phyloP scores from a whole-genome alignment of 2,113 vertebrate species.

The Oreochromis niloticus region DNA sequence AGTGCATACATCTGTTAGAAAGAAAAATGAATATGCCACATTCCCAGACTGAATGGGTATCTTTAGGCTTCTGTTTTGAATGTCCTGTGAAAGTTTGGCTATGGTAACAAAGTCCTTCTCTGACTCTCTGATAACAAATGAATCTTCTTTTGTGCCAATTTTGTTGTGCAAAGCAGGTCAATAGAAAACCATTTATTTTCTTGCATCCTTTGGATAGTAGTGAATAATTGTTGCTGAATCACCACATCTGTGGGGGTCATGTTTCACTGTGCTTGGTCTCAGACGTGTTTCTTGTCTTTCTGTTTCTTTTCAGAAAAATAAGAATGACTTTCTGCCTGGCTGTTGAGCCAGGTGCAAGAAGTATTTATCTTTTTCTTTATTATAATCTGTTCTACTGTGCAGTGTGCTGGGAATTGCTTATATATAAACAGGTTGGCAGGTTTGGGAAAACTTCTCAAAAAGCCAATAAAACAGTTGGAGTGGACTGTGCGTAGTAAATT shows the following conservation, averaged over 20 bases:
- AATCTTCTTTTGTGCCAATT: constrained; percentile 55
- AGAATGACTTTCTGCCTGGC: background rate
- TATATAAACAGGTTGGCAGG: background rate
- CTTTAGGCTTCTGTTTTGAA: constrained; percentile 29
- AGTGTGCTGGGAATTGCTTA: background rate
- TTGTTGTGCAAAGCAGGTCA: constrained; percentile 63
- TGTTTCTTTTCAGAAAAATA: constrained; percentile 3
- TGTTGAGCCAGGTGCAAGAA: background rate
- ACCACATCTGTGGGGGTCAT: constrained; percentile 45
- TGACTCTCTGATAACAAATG: constrained; percentile 62
- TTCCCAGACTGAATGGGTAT: constrained; percentile 55
- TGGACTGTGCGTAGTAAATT: background rate
- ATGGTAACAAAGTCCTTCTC: constrained; percentile 45
- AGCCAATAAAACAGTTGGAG: background rate
- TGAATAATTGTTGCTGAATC: constrained; percentile 72
- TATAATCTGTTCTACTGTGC: background rate
- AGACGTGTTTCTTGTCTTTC: background rate
- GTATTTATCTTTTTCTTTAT: background rate
- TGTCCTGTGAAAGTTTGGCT: constrained; percentile 48
- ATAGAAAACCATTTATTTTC: constrained; percentile 63
- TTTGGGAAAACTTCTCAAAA: background rate
- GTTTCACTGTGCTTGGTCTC: constrained; percentile 51
- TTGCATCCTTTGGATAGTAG: constrained; percentile 39
- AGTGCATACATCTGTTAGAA: constrained; percentile 38
- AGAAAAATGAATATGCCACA: constrained; percentile 59